Conservation (phyloP, 2,888 invertebrate species). For the Prosopocoilus inquinatus region DNA sequence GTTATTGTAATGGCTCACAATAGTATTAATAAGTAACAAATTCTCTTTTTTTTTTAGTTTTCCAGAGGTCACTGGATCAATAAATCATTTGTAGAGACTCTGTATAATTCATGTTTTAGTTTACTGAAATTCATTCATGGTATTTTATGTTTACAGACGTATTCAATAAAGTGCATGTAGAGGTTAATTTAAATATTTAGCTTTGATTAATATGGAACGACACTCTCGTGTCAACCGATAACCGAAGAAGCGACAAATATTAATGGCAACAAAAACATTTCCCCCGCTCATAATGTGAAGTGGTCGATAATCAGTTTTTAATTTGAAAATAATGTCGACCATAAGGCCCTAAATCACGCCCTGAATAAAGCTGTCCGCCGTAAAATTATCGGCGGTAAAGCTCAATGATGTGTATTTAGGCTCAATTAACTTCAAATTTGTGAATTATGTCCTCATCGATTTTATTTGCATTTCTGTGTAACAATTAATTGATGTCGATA, state of each 20-base stretch:
- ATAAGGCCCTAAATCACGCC: slow-evolving; percentile 20
- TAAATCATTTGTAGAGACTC: too few species aligned
- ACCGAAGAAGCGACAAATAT: not conserved
- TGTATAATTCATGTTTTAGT: too few species aligned
- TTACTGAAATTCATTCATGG: too few species aligned
- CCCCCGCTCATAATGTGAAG: slow-evolving; percentile 8
- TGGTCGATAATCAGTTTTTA: slow-evolving; percentile 17
- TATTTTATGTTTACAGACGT: too few species aligned
- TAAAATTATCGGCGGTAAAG: slow-evolving; percentile 21
- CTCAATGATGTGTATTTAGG: slow-evolving; percentile 23
- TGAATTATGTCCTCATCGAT: slow-evolving; percentile 23
- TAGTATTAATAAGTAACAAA: too few species aligned
- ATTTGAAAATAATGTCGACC: slow-evolving; percentile 19
- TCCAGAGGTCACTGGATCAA: too few species aligned
- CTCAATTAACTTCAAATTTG: slow-evolving; percentile 22
- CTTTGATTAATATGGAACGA: too few species aligned
- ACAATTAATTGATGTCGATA: not conserved
- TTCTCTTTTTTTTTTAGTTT: too few species aligned
- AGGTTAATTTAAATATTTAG: too few species aligned
- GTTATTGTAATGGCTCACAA: too few species aligned
- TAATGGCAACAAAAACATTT: not conserved
- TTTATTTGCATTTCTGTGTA: slow-evolving; percentile 11
- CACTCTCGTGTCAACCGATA: too few species aligned
- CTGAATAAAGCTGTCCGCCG: slow-evolving; percentile 20
- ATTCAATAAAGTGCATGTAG: too few species aligned